A percentile compares a stretch with the other conserved stretches of the same genome.
Conservation (phyloP, 2,113 vertebrate species). For the Misgurnus anguillicaudatus region DNA sequence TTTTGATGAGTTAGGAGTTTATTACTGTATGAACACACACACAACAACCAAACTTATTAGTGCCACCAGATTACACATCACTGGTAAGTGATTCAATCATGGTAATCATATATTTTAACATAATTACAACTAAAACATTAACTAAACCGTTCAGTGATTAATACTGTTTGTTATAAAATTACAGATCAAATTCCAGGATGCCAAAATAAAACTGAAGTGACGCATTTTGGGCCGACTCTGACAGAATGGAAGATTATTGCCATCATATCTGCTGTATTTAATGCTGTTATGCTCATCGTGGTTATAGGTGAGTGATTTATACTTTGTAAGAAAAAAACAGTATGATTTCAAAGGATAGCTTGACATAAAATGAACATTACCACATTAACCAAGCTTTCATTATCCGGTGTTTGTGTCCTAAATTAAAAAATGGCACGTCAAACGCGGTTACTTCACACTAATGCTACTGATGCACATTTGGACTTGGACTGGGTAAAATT, state of each 20-base stretch:
- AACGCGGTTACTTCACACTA: too few species aligned
- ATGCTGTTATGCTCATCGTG: background rate
- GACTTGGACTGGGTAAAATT: too few species aligned
- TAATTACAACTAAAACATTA: background rate
- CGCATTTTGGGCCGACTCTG: background rate
- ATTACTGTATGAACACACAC: background rate
- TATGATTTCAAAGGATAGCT: too few species aligned
- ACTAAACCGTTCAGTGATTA: background rate
- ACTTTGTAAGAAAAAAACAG: too few species aligned
- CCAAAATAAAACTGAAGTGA: background rate
- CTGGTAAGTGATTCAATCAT: background rate
- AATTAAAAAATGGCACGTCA: too few species aligned
- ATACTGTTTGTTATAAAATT: background rate
- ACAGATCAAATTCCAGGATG: background rate
- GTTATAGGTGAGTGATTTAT: background rate
- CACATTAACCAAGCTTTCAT: too few species aligned
- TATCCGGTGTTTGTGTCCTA: too few species aligned
- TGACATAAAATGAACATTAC: too few species aligned
- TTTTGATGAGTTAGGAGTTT: constrained; percentile 4
- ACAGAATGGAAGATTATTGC: background rate
- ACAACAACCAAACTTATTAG: background rate
- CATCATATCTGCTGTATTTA: background rate
- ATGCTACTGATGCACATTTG: too few species aligned
- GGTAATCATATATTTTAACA: background rate
- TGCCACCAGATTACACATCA: background rate